phyloP scores from a whole-genome alignment of 2,888 invertebrate species.

The Hetaerina titia region DNA sequence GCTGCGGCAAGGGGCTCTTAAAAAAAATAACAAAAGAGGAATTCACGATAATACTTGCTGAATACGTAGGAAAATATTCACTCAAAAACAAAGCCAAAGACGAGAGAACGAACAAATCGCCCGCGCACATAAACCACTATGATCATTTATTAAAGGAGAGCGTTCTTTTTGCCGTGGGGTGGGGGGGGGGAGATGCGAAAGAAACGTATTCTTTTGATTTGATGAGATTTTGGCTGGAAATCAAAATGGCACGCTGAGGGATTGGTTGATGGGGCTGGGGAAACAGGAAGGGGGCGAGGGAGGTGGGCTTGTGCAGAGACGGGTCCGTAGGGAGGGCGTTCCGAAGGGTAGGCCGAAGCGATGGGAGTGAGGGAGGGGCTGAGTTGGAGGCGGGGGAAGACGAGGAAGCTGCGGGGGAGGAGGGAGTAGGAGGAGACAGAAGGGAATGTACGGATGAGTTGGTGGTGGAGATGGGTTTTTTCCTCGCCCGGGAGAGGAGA shows the following conservation, averaged over 20 bases:
- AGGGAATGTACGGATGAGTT: slow-evolving; percentile 36
- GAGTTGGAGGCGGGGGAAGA: neutral
- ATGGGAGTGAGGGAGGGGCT: neutral
- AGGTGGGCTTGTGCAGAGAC: neutral
- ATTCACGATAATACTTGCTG: neutral
- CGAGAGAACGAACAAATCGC: neutral
- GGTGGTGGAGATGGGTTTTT: slow-evolving; percentile 48
- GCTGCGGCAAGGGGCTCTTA: neutral
- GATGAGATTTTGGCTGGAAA: neutral
- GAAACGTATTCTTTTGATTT: neutral
- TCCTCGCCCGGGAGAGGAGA: slow-evolving; percentile 37
- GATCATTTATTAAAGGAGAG: neutral
- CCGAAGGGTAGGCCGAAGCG: too few relatives aligned
- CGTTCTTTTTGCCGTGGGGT: neutral
- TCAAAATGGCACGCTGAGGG: slow-evolving; percentile 39
- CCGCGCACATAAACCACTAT: neutral
- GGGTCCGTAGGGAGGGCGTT: neutral
- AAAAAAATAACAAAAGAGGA: neutral
- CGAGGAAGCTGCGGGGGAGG: neutral
- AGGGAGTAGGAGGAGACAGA: neutral
- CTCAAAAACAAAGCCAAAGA: neutral
- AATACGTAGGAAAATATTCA: neutral
- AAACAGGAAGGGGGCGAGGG: neutral
- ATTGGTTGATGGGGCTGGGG: neutral
- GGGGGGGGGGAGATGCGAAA: neutral